Evolutionary conservation across 2,888 invertebrate species (phyloP).

Genomic region (Chymomyza amoena): DNA sequence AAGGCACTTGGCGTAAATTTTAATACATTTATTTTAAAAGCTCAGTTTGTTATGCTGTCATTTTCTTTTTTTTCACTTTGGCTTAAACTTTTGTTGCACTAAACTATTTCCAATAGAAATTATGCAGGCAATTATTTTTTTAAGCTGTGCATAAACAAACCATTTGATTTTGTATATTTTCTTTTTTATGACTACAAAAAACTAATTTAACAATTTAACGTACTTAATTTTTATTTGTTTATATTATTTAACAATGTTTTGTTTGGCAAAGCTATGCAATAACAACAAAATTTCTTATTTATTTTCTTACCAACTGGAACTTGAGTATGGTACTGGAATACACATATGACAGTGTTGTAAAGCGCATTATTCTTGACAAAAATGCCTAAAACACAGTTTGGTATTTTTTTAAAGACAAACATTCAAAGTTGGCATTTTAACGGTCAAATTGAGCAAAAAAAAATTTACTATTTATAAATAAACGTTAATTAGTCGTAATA

Average conservation of each 20-base stretch:
- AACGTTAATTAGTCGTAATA: too few relatives aligned
- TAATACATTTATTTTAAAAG: neutral
- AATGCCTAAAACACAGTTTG: neutral
- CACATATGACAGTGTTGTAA: conserved; percentile 53
- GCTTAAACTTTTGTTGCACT: conserved; percentile 11
- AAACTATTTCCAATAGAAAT: conserved; percentile 8
- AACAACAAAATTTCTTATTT: conserved; percentile 31
- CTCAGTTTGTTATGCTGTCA: neutral
- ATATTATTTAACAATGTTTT: conserved; percentile 14
- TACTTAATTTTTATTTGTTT: neutral
- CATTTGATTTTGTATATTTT: neutral
- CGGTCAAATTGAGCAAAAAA: too few relatives aligned
- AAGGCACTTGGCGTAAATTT: neutral
- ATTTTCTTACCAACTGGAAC: conserved; percentile 54
- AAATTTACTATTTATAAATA: too few relatives aligned
- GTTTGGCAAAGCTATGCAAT: neutral
- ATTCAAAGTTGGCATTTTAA: neutral
- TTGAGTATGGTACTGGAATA: conserved; percentile 55
- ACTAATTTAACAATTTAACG: neutral
- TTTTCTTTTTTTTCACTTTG: too few relatives aligned
- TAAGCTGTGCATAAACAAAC: neutral
- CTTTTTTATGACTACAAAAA: neutral
- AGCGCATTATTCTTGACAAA: conserved; percentile 9
- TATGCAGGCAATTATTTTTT: neutral
- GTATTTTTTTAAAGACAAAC: neutral